Evolutionary conservation across 2,113 vertebrate genomes (phyloP).

Genomic region (Elephantulus edwardii): DNA sequence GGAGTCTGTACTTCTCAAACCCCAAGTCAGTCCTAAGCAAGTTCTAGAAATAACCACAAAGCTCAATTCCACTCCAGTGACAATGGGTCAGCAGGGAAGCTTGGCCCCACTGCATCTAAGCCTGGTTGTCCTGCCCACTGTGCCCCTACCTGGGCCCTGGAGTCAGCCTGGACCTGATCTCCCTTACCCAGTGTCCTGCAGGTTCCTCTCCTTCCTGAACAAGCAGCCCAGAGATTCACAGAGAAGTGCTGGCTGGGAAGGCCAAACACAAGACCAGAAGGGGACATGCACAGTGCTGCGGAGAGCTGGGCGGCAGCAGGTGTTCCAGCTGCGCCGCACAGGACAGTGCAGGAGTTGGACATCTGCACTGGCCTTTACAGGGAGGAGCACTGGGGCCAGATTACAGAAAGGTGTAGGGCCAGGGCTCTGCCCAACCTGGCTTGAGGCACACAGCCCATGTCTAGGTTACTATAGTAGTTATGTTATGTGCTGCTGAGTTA

Average conservation of each 20-base stretch:
- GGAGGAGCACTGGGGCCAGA: too few relatives aligned
- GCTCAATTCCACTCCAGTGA: not conserved
- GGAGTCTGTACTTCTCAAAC: not conserved
- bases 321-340: too few relatives aligned
- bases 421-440: too few relatives aligned
- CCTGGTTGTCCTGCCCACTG: not conserved
- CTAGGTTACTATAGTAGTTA: too few relatives aligned
- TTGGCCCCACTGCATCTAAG: accelerated
- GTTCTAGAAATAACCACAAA: not conserved
- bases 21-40: not conserved
- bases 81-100: not conserved
- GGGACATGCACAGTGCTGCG: too few relatives aligned
- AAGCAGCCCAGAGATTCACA: not conserved
- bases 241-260: not conserved
- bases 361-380: too few relatives aligned
- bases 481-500: too few relatives aligned
- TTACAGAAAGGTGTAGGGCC: too few relatives aligned
- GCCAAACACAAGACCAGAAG: not conserved
- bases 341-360: too few relatives aligned
- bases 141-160: not conserved
- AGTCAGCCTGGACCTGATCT: not conserved
- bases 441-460: too few relatives aligned
- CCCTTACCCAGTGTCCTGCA: not conserved
- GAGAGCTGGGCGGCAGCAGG: too few relatives aligned
- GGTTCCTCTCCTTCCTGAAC: slow-evolving; percentile 39